Percentiles rank a stretch among this genome's conserved stretches.
These are phyloP conservation scores for Rhadina sibilatrix DNA, from an alignment of 2,113 vertebrate species.

Conservation along the genomic window DNA sequence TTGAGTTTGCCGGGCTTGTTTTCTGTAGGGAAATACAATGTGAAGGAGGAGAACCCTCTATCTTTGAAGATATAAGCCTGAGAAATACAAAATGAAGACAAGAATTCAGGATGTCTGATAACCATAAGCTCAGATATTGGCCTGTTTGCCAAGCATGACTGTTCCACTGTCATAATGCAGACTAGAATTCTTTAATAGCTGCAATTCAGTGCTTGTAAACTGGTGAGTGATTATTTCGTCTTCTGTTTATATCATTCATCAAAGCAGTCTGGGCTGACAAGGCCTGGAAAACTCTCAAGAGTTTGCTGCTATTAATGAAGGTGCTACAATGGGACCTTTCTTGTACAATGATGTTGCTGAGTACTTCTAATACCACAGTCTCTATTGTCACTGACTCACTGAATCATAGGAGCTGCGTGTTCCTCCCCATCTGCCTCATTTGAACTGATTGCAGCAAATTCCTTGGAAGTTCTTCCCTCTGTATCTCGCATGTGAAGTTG, in stretches of 20 bases:
- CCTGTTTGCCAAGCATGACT: not conserved
- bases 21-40: not conserved
- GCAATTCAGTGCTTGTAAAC: slow-evolving; percentile 9
- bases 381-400: not conserved
- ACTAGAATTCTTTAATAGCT: not conserved
- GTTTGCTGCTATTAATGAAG: slow-evolving; percentile 14
- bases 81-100: not conserved
- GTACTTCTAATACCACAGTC: not conserved
- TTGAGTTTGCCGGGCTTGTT: not conserved
- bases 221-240: slow-evolving; percentile 2
- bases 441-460: not conserved
- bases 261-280: not conserved
- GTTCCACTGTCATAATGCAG: not conserved
- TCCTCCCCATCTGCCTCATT: not conserved
- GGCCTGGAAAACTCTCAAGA: slow-evolving; percentile 5
- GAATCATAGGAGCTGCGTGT: not conserved
- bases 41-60: not conserved
- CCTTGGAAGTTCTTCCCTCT: not conserved
- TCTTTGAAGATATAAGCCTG: not conserved
- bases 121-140: not conserved
- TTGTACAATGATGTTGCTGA: not conserved
- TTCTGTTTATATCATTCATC: not conserved
- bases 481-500: not conserved
- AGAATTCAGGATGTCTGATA: not conserved
- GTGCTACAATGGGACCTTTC: not conserved